A percentile compares a stretch with the other conserved stretches of the same genome.
Conservation (phyloP, 2,113 vertebrate genomes). For the Oncorhynchus nerka region DNA sequence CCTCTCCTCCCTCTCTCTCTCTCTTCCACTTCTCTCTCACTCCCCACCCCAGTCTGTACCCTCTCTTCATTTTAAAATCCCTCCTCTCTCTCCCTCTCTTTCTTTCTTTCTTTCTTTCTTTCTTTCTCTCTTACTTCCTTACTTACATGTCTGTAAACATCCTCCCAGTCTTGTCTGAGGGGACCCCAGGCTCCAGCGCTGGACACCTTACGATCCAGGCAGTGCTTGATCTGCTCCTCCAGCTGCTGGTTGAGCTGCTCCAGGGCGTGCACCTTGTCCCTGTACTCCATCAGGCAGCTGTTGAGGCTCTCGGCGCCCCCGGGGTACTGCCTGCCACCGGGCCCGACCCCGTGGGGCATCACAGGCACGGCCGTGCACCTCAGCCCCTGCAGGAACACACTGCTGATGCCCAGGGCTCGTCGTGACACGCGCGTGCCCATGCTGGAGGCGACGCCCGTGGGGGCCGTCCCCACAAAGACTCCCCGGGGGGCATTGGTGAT, state of each 20-base stretch:
- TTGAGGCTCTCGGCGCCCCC: slow-evolving; percentile 75
- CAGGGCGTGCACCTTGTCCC: slow-evolving; percentile 86
- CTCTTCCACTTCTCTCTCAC: no score
- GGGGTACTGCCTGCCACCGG: slow-evolving; percentile 40
- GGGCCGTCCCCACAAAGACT: slow-evolving; percentile 77
- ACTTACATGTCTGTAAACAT: slow-evolving; percentile 74
- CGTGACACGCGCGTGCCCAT: slow-evolving; percentile 85
- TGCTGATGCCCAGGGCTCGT: slow-evolving; percentile 91
- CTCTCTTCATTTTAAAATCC: no score
- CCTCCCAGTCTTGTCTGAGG: slow-evolving; percentile 81
- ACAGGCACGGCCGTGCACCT: slow-evolving; percentile 77
- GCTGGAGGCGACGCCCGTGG: slow-evolving; percentile 65
- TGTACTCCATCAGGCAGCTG: slow-evolving; percentile 85
- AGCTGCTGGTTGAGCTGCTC: slow-evolving; percentile 89
- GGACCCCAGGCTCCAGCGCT: slow-evolving; percentile 77
- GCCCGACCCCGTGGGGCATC: slow-evolving; percentile 42
- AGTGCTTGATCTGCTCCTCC: slow-evolving; percentile 83
- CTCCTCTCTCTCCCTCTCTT: no score
- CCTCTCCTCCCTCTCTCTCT: no score
- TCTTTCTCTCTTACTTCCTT: no score
- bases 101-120: no score
- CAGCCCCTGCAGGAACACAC: slow-evolving; percentile 88
- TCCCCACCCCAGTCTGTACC: no score
- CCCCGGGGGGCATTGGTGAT: slow-evolving; percentile 61
- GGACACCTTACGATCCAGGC: slow-evolving; percentile 82